Percentiles rank a stretch among this genome's conserved stretches.
These are phyloP conservation scores for Galendromus occidentalis DNA, from an alignment of 1,140 invertebrate species.

Conservation along the genomic window DNA sequence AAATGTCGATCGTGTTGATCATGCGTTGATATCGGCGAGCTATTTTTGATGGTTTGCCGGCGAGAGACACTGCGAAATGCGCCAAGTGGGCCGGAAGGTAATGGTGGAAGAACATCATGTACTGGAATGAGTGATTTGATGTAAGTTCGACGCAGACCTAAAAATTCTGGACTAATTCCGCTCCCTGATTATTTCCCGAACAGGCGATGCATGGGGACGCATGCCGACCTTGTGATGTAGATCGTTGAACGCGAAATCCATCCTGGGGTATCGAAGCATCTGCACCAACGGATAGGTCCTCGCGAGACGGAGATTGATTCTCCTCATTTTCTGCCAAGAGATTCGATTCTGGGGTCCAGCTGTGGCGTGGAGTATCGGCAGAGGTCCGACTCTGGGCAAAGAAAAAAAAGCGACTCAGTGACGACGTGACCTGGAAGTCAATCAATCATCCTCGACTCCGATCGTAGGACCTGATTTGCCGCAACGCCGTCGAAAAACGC, in stretches of 20 bases:
- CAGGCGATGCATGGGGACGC: too few relatives aligned
- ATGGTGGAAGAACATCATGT: not conserved
- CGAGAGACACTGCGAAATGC: not conserved
- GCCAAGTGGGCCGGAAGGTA: not conserved
- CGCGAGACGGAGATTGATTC: not conserved
- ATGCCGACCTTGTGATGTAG: not conserved
- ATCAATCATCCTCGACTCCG: too few relatives aligned
- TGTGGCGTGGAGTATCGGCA: not conserved
- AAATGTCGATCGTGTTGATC: not conserved
- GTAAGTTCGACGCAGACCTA: too few relatives aligned
- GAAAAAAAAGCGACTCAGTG: too few relatives aligned
- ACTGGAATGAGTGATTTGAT: too few relatives aligned
- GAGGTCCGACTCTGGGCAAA: not conserved
- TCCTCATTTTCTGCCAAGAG: not conserved
- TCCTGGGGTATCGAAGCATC: not conserved
- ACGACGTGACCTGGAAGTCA: too few relatives aligned
- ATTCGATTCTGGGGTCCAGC: not conserved
- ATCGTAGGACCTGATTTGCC: too few relatives aligned
- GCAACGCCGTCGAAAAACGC: too few relatives aligned
- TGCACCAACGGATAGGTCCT: not conserved
- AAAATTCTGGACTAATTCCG: too few relatives aligned
- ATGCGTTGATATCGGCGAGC: not conserved
- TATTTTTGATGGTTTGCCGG: not conserved
- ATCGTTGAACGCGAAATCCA: not conserved
- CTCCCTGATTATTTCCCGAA: too few relatives aligned